Conservation (phyloP, 2,888 invertebrate species). For the Leptothorax acervorum region DNA sequence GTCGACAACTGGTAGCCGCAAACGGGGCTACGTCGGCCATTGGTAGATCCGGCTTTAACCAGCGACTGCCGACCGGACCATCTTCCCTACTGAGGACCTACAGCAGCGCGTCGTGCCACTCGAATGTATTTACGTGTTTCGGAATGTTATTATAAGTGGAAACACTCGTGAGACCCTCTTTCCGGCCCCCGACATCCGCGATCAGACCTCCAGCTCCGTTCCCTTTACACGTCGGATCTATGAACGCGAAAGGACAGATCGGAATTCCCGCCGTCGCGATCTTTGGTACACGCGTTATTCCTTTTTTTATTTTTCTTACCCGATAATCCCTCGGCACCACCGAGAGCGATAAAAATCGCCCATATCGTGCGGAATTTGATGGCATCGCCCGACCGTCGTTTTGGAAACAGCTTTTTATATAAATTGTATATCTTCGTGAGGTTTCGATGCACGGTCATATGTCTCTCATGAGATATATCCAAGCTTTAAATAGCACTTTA, state of each 20-base stretch:
- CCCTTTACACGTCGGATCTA: not conserved
- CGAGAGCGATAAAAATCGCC: conserved; percentile 37
- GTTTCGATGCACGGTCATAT: not conserved
- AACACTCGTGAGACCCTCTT: conserved; percentile 70
- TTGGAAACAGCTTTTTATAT: not conserved
- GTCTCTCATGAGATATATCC: not conserved
- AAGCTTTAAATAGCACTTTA: not conserved
- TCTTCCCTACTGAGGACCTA: conserved; percentile 78
- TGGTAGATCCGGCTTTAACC: conserved; percentile 64
- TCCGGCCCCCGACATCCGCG: conserved; percentile 17
- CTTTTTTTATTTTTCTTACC: not conserved
- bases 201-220: not conserved
- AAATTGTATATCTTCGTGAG: not conserved
- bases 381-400: not conserved
- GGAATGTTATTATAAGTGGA: conserved; percentile 83
- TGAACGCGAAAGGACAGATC: conserved; percentile 4
- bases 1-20: conserved; percentile 68
- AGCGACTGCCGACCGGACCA: conserved; percentile 65
- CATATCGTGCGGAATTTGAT: conserved; percentile 6
- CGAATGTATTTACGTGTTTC: conserved; percentile 82
- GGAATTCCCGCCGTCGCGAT: conserved; percentile 34
- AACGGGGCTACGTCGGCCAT: conserved; percentile 60
- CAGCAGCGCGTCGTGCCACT: conserved; percentile 79
- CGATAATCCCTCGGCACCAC: not conserved
- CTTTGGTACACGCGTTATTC: not conserved